Base-by-base conservation (phyloP, 2,113 vertebrate species). In the Apodemus speciosus region DNA sequence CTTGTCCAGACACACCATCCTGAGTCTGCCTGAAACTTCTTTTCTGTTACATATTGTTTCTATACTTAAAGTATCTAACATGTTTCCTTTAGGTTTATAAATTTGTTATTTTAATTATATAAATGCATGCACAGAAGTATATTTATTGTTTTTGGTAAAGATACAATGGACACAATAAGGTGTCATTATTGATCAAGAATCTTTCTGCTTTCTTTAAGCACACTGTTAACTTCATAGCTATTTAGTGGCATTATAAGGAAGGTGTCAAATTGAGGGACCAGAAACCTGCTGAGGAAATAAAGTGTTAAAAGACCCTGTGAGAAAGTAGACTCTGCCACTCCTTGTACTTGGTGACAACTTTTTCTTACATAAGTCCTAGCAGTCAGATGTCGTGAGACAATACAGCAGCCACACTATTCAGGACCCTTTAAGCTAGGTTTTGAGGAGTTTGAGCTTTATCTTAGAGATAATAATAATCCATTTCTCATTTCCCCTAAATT, bases 401-500 rank as follows among this genome's bases (percentile, higher is more conserved):
- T 11, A 53, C n/a, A 81, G 53, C 23, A 60, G 40, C 8, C 38
- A 83, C 9, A 62, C 40, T 27, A 9, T 11, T 43, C 43, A 86
- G 3, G 5, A 16, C 27, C 5, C 40, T 58, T 40, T 60, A 62
- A 40, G 8, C 3, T 35, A 25, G 30, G 3, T 66, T 71, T 88
- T 88, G 71, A 77, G 30, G 16, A 81, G 16, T 76, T 85, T 87
- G 35, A 25, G 76, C 51, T 69, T 84, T 49, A 72, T 76, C 40
- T 11, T 60, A n/a, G 23, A 75, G 53, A 71, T 72, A 72, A 60
- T 38, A 15, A 92, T 38, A 16, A 81, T 4, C 8, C 35, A 72
- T 21, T 56, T 64, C 73, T 85, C 49, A 86, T 64, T 79, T 79
- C 58, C 51, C 21, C 83, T 80, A 92, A 94, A 43, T 18, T 85